Conservation (phyloP, 2,113 vertebrate genomes). For the Lethenteron reissneri region DNA sequence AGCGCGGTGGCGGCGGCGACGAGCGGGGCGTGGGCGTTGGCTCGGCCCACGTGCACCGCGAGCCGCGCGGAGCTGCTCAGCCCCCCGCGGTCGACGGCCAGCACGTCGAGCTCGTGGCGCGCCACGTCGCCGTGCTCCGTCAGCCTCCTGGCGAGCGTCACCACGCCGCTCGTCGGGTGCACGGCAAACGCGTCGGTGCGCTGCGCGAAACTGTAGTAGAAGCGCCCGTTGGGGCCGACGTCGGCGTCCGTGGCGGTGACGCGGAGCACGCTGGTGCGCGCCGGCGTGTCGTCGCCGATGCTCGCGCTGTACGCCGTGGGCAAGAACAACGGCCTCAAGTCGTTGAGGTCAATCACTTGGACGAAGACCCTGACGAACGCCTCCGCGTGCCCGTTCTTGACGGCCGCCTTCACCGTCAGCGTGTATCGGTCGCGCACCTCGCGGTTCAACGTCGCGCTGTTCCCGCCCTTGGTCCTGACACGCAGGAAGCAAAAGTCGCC, state of each 20-base stretch:
- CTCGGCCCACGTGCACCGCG: constrained; percentile 54
- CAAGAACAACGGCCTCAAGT: constrained; percentile 76
- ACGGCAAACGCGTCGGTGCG: constrained; percentile 84
- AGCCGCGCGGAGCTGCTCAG: constrained; percentile 87
- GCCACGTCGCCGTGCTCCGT: constrained; percentile 33
- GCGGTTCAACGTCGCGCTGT: constrained; percentile 78
- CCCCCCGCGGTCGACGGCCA: constrained; percentile 77
- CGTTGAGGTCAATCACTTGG: constrained; percentile 86
- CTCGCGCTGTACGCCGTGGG: constrained; percentile 84
- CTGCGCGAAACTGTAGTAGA: constrained; percentile 90
- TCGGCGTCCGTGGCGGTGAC: constrained; percentile 89
- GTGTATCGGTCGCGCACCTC: constrained; percentile 82
- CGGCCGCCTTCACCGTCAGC: constrained; percentile 59
- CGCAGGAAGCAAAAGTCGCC: constrained; percentile 92
- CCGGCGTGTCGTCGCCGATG: constrained; percentile 60
- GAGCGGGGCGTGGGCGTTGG: constrained; percentile 52
- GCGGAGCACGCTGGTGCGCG: constrained; percentile 61
- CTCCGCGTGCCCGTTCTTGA: constrained; percentile 48
- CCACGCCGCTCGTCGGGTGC: constrained; percentile 68
- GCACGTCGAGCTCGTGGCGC: constrained; percentile 65
- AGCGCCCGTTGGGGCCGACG: constrained; percentile 88
- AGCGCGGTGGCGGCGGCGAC: constrained; percentile 43
- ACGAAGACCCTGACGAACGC: constrained; percentile 45
- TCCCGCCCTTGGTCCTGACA: constrained; percentile 96
- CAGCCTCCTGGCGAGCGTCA: constrained; percentile 62